Evolutionary conservation across 1,140 invertebrate genomes (phyloP).

Genomic region (Sarcophaga bullata): DNA sequence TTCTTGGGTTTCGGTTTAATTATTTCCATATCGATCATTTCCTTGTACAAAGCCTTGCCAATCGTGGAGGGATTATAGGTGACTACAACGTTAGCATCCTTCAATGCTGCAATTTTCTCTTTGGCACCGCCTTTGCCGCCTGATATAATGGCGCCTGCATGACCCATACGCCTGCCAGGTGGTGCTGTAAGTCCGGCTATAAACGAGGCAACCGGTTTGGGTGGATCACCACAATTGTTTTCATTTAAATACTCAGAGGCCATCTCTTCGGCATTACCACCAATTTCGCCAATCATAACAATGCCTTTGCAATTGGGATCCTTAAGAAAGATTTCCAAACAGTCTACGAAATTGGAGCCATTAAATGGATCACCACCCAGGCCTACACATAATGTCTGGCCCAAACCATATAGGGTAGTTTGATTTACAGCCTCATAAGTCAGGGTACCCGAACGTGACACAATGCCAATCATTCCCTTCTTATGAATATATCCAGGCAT

Average conservation of each 20-base stretch:
- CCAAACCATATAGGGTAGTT: slow-evolving; percentile 91
- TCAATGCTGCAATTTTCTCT: slow-evolving; percentile 96
- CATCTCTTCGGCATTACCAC: slow-evolving; percentile 95
- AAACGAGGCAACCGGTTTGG: slow-evolving; percentile 97
- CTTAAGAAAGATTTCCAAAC: slow-evolving; percentile 92
- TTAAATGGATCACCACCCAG: slow-evolving; percentile 99
- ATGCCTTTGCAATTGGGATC: slow-evolving; percentile 95
- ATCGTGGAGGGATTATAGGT: slow-evolving; percentile 94
- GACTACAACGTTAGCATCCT: slow-evolving; percentile 89
- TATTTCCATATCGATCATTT: slow-evolving; percentile 68
- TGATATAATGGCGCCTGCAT: slow-evolving; percentile 98
- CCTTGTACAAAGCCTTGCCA: slow-evolving; percentile 88
- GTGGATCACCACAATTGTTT: slow-evolving; percentile 86
- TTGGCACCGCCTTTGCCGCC: slow-evolving; percentile 98
- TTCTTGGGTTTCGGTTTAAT: slow-evolving; percentile 27
- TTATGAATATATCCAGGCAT: slow-evolving; percentile 99
- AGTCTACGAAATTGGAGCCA: slow-evolving; percentile 99
- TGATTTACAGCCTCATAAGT: slow-evolving; percentile 99
- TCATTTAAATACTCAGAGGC: slow-evolving; percentile 93
- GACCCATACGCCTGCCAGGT: slow-evolving; percentile 98
- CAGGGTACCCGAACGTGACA: slow-evolving; percentile 96
- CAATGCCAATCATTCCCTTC: slow-evolving; percentile 91
- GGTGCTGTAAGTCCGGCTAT: slow-evolving; percentile 98
- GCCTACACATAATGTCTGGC: slow-evolving; percentile 96
- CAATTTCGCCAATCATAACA: slow-evolving; percentile 99